phyloP scores from a whole-genome alignment of 2,113 vertebrate genomes.

The Nannospalax galili region DNA sequence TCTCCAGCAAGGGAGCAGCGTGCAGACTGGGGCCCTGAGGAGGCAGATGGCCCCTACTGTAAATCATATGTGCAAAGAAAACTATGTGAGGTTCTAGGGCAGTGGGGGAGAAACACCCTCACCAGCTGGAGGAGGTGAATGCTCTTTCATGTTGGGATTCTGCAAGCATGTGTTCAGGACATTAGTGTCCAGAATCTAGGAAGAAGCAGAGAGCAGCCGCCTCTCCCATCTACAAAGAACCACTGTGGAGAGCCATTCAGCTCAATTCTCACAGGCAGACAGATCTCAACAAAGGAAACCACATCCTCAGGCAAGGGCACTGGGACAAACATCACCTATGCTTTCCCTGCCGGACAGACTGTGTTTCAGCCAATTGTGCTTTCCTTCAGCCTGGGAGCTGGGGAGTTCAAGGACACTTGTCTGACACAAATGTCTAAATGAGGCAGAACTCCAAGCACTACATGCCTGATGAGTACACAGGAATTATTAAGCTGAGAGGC shows the following conservation, averaged over 20 bases:
- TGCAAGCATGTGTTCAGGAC: constrained; percentile 4
- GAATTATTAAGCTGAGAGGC: not conserved
- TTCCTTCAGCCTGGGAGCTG: not conserved
- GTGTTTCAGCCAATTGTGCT: not conserved
- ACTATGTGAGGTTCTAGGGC: not conserved
- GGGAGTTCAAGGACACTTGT: not conserved
- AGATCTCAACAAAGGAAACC: constrained; percentile 47
- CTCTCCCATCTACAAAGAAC: not conserved
- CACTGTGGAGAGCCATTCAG: constrained; percentile 48
- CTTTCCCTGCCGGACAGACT: constrained; percentile 2
- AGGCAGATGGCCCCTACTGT: not conserved
- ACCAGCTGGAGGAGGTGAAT: not conserved
- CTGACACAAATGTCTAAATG: not conserved
- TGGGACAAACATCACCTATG: constrained; percentile 4
- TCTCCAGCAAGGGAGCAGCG: not conserved
- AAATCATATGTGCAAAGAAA: not conserved
- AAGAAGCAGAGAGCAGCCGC: not conserved
- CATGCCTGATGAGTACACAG: not conserved
- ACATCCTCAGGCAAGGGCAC: not conserved
- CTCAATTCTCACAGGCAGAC: not conserved
- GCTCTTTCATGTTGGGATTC: not conserved
- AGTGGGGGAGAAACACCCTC: not conserved
- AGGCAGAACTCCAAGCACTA: not conserved
- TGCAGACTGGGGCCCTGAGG: not conserved
- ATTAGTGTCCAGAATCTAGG: not conserved